Percentiles rank a stretch among this genome's conserved stretches.
phyloP scores from a whole-genome alignment of 2,113 vertebrate species.

The Mastomys coucha region DNA sequence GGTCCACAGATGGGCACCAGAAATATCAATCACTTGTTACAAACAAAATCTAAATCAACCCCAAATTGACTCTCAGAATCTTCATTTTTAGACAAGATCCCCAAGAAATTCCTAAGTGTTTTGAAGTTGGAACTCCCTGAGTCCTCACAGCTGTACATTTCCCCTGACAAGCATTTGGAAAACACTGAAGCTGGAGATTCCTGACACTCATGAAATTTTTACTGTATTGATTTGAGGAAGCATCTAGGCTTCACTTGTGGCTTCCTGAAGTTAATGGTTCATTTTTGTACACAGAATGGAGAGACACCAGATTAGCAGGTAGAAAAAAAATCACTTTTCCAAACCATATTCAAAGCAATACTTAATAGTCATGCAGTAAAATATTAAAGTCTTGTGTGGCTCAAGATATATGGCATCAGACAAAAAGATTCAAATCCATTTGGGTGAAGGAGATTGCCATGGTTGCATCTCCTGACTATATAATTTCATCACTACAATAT shows the following conservation, averaged over 20 bases:
- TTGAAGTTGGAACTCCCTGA: background rate
- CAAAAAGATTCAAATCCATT: background rate
- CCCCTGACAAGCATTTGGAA: background rate
- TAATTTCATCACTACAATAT: background rate
- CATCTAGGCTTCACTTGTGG: background rate
- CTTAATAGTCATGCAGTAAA: slow-evolving; percentile 9
- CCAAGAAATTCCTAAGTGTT: background rate
- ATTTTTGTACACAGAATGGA: background rate
- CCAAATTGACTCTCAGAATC: background rate
- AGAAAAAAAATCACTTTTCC: background rate
- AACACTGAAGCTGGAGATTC: background rate
- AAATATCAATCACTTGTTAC: background rate
- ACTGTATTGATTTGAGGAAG: background rate
- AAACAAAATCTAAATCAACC: background rate
- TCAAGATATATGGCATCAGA: background rate
- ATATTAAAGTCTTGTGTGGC: background rate
- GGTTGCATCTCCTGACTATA: background rate
- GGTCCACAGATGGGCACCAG: background rate
- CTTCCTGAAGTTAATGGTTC: slow-evolving; percentile 7
- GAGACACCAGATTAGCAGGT: background rate
- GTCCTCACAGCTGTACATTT: background rate
- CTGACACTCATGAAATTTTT: background rate
- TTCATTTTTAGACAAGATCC: background rate
- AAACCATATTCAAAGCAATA: background rate
- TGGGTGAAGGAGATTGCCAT: background rate